Evolutionary conservation across 2,888 invertebrate genomes (phyloP).

Genomic region (Drosophila eohydei): DNA sequence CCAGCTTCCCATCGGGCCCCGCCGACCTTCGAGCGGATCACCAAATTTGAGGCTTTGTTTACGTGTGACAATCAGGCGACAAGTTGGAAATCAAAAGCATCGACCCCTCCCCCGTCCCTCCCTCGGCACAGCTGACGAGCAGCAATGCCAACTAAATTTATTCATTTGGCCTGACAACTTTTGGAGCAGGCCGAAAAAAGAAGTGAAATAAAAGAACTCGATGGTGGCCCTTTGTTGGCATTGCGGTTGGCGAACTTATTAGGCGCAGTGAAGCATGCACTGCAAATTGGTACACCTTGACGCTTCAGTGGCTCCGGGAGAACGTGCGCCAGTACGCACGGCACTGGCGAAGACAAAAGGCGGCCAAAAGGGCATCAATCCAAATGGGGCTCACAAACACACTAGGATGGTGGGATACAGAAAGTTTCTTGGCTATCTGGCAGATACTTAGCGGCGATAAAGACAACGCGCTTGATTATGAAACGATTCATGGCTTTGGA

Average conservation of each 20-base stretch:
- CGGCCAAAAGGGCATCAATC: constrained; percentile 67
- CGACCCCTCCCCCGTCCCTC: constrained; percentile 1
- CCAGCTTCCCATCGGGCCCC: constrained; percentile 22
- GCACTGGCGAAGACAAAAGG: constrained; percentile 49
- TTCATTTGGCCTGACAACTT: constrained; percentile 73
- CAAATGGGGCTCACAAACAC: constrained; percentile 26
- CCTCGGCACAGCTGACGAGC: neutral
- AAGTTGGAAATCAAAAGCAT: constrained; percentile 76
- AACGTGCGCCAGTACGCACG: constrained; percentile 27
- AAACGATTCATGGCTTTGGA: constrained; percentile 66
- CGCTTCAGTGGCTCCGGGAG: constrained; percentile 77
- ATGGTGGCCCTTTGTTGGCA: constrained; percentile 46
- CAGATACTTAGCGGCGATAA: constrained; percentile 77
- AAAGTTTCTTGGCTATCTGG: constrained; percentile 66
- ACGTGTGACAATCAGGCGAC: constrained; percentile 80
- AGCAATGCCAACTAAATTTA: constrained; percentile 61
- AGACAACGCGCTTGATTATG: constrained; percentile 76
- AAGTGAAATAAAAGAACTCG: constrained; percentile 35
- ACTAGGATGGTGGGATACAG: constrained; percentile 14
- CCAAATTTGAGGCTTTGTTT: constrained; percentile 78
- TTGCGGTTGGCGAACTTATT: constrained; percentile 77
- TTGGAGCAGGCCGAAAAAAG: constrained; percentile 28
- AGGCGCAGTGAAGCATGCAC: constrained; percentile 78
- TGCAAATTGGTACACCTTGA: constrained; percentile 84
- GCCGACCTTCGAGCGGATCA: constrained; percentile 31